These are phyloP conservation scores for Madoqua kirkii DNA, from an alignment of 2,113 vertebrate genomes.

Conservation along the genomic window DNA sequence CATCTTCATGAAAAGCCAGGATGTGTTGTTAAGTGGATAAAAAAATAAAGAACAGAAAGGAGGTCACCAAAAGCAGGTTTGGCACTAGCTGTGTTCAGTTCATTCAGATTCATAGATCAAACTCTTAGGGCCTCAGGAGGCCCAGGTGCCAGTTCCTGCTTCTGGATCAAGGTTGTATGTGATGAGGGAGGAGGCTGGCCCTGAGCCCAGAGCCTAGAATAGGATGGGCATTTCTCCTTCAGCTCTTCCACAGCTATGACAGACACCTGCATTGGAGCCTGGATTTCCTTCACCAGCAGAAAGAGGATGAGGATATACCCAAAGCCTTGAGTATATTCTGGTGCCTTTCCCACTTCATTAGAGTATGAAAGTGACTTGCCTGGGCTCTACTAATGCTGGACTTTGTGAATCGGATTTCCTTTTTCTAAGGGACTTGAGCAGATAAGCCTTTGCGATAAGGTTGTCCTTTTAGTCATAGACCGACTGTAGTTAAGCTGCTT, in stretches of 20 bases:
- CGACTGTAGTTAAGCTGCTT: neutral
- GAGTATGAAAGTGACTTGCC: neutral
- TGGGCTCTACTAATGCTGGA: neutral
- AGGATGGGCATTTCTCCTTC: constrained; percentile 2
- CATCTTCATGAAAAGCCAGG: no score
- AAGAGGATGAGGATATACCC: neutral
- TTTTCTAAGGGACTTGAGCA: neutral
- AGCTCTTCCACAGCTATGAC: neutral
- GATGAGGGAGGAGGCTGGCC: constrained; percentile 4
- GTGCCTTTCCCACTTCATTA: neutral
- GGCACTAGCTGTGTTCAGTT: neutral
- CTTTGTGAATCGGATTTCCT: neutral
- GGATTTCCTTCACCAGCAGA: constrained; percentile 9
- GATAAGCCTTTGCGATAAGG: neutral
- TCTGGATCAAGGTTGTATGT: constrained; percentile 28
- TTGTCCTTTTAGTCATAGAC: neutral
- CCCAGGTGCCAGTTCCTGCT: neutral
- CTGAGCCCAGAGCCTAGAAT: neutral
- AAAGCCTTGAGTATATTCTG: neutral
- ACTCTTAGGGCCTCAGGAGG: constrained; percentile 25
- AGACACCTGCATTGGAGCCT: neutral
- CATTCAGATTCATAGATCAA: constrained; percentile 45
- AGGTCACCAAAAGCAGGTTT: neutral
- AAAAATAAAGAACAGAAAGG: neutral
- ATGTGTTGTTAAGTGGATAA: neutral